These are phyloP conservation scores for Platysteira castanea DNA, from an alignment of 2,113 vertebrate species.

Conservation along the genomic window DNA sequence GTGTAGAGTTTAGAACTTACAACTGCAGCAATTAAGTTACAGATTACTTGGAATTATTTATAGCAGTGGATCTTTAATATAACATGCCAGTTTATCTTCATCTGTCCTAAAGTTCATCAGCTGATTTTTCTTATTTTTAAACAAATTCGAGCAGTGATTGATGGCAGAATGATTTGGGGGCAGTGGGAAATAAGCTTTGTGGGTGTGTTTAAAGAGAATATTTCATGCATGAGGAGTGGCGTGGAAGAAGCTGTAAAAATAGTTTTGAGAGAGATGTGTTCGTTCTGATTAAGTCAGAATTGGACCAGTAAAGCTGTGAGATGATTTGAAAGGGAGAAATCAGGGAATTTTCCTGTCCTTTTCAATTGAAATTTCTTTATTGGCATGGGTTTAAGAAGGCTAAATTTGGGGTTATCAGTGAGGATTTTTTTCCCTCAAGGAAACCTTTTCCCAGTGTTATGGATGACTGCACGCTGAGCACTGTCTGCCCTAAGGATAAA, in stretches of 20 bases:
- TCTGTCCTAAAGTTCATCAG: not conserved
- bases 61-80: not conserved
- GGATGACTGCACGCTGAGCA: not conserved
- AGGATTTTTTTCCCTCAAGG: not conserved
- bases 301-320: not conserved
- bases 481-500: not conserved
- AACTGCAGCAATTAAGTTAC: not conserved
- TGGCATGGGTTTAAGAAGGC: not conserved
- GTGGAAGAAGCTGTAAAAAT: not conserved
- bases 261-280: not conserved
- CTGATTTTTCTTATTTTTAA: not conserved
- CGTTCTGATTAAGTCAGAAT: not conserved
- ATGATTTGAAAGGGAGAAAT: not conserved
- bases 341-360: not conserved
- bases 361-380: not conserved
- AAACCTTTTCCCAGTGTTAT: not conserved
- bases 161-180: not conserved
- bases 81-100: not conserved
- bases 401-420: not conserved
- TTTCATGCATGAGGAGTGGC: not conserved
- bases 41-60: not conserved
- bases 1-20: not conserved
- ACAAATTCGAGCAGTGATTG: not conserved
- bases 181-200: not conserved
- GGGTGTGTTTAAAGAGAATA: not conserved